These are phyloP conservation scores for Neosilurus hyrtlii DNA, from an alignment of 2,797 vertebrate species.

Conservation along the genomic window DNA sequence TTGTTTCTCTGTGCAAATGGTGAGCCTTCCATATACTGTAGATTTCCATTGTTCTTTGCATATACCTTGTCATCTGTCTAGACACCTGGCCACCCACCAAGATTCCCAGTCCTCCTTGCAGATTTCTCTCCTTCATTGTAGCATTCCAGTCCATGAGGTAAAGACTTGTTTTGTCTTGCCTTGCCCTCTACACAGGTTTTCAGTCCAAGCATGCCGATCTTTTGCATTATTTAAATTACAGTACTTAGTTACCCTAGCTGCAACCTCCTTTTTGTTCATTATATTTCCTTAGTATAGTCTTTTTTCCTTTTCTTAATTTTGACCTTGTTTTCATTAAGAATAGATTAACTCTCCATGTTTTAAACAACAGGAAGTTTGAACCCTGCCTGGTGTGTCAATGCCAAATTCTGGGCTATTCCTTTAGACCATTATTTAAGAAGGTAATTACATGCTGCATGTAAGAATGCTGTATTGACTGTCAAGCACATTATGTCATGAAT, in stretches of 20 bases:
- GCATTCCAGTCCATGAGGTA: background rate
- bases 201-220: background rate
- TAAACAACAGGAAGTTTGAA: background rate
- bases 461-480: background rate
- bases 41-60: too few relatives aligned
- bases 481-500: background rate
- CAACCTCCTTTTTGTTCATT: background rate
- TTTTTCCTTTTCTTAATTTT: background rate
- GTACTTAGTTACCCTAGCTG: background rate
- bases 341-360: background rate
- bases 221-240: too few relatives aligned
- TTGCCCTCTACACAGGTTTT: background rate
- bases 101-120: background rate
- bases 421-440: background rate
- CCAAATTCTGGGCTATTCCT: background rate
- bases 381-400: background rate
- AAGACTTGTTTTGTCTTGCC: background rate
- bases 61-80: too few relatives aligned
- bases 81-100: background rate
- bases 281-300: background rate
- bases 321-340: background rate
- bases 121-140: background rate
- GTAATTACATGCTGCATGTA: background rate
- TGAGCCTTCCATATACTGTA: too few relatives aligned
- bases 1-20: background rate